Conservation (phyloP, 2,888 invertebrate species). For the Loripinus fragilis region DNA sequence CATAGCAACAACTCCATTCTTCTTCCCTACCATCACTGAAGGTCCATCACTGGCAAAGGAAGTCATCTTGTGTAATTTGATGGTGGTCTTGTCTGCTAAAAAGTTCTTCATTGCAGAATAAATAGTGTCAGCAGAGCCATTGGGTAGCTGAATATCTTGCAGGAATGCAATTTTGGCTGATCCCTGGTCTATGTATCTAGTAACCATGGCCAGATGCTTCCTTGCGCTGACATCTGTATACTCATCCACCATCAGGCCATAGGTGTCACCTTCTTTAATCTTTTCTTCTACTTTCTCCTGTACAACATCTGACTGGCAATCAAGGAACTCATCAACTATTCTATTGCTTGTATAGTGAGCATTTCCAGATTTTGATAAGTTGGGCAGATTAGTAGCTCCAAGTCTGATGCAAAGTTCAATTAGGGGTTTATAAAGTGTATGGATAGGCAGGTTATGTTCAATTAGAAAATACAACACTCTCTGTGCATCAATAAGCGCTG, state of each 20-base stretch:
- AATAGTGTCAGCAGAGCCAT: constrained; percentile 39
- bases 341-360: constrained; percentile 29
- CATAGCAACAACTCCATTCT: constrained; percentile 44
- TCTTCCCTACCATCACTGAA: too few relatives aligned
- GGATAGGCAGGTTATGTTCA: constrained; percentile 37
- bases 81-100: not conserved
- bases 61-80: constrained; percentile 27
- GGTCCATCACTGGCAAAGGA: constrained; percentile 54
- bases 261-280: constrained; percentile 7
- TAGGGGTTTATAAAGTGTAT: constrained; percentile 32
- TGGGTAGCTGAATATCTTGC: constrained; percentile 41
- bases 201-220: too few relatives aligned
- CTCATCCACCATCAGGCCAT: constrained; percentile 38
- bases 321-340: constrained; percentile 33
- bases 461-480: too few relatives aligned
- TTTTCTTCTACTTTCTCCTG: too few relatives aligned
- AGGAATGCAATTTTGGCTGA: too few relatives aligned
- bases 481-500: too few relatives aligned
- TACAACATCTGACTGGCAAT: constrained; percentile 33
- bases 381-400: constrained; percentile 29
- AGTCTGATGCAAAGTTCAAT: constrained; percentile 36
- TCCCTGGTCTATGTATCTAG: too few relatives aligned
- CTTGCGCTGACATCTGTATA: too few relatives aligned
- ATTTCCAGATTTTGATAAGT: constrained; percentile 29
- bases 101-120: constrained; percentile 24